Base-by-base conservation (phyloP, 2,113 vertebrate genomes). In the Lamprologus tigripictilis region DNA sequence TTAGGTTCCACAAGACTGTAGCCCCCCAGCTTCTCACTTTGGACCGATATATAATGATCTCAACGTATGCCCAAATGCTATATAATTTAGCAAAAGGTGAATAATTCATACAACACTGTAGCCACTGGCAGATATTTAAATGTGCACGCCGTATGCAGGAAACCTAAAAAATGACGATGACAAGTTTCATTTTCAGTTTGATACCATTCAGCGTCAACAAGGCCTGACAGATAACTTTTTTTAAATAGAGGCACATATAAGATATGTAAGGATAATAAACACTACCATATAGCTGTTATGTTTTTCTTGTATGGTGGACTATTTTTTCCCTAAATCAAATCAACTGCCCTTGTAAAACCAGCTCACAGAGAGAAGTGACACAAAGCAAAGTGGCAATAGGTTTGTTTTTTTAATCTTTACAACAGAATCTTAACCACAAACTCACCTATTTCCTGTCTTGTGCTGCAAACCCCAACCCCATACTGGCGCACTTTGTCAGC, bases 401-500 rank as follows among this genome's bases (percentile, higher is more conserved):
- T 68, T 4, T 33, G 17, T 31, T 6, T 11, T 28, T 78, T 63
- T 49, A 2, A 28, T 28, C 7, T 21, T 6, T 31, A 17, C 3
- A 79, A 58, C 12, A 47, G 26, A 51, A 81, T 7, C 45, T 4
- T 61, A 35, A 86, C 84, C 82, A 80, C 89, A 82, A 83, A 91
- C 97, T 86, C 95, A 99, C 98, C 98, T 92, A 98, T 97, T 97
- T 99, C 98, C 85, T 97, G 97, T 26, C 98, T 96, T 82, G 97
- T 98, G 88, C 98, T 98, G 96, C 97, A 97, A 61, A 98, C 92
- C 10, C 98, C 98, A 3, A 96, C 82, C 1, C 98, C 98, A 8
- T 98, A 98, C 28, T 92, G 93, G 37, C 89, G 66, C 49, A 97
- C 89, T 73, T 92, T 94, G 19, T 95, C 94, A 12, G 96, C 96